These are phyloP conservation scores for Corvus hawaiiensis DNA, from an alignment of 2,113 vertebrate species.

Conservation along the genomic window DNA sequence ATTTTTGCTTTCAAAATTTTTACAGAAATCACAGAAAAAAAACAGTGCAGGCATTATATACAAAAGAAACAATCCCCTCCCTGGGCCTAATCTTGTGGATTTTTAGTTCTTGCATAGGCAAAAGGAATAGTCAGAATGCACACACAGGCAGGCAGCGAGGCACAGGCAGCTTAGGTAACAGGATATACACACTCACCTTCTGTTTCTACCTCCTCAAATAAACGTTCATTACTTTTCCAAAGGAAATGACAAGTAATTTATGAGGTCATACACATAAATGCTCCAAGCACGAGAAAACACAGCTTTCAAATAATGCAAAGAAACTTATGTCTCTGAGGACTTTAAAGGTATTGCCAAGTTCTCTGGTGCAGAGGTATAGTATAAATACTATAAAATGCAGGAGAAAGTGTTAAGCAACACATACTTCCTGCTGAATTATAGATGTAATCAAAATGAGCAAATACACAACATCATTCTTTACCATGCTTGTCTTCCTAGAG, in stretches of 20 bases:
- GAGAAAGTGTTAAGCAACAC: conserved; percentile 57
- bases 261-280: conserved; percentile 33
- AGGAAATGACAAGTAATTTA: conserved; percentile 49
- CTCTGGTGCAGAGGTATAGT: not conserved
- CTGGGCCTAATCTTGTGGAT: too few relatives aligned
- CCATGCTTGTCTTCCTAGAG: not conserved
- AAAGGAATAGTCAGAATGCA: not conserved
- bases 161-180: not conserved
- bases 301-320: conserved; percentile 45
- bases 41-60: not conserved
- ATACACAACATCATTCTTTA: conserved; percentile 47
- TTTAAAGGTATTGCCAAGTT: conserved; percentile 26
- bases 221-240: conserved; percentile 6
- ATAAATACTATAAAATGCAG: conserved; percentile 39
- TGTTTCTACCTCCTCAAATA: not conserved
- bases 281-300: conserved; percentile 35
- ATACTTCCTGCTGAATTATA: conserved; percentile 68
- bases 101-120: not conserved
- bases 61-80: not conserved
- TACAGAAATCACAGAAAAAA: not conserved
- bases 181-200: not conserved
- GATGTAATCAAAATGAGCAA: conserved; percentile 62
- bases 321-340: conserved; percentile 49
- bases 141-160: not conserved
- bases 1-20: not conserved